Evolutionary conservation across 2,113 vertebrate genomes (phyloP).

Genomic region (Petromus typicus): DNA sequence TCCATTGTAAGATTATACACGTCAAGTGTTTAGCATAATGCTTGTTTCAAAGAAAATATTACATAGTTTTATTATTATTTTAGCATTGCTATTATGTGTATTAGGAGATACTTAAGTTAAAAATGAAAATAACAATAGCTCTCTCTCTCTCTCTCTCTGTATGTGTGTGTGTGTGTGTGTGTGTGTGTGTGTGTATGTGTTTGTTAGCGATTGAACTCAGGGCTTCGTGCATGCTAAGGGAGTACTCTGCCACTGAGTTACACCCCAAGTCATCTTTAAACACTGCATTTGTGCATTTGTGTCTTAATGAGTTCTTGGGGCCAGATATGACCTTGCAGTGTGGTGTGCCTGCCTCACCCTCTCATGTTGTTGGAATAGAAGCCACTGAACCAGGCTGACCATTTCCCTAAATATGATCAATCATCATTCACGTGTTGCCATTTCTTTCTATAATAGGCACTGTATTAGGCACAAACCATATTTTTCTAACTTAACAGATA

Average conservation of each 20-base stretch:
- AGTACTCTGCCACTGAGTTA: not conserved
- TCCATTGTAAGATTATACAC: not conserved
- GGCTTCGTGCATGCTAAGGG: not conserved
- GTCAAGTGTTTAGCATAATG: not conserved
- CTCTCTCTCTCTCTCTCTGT: too few species aligned
- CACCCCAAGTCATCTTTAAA: not conserved
- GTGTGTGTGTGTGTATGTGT: too few species aligned
- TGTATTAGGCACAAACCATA: not conserved
- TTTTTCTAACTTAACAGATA: not conserved
- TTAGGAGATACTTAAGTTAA: not conserved
- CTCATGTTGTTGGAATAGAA: not conserved
- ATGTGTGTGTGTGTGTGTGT: not conserved
- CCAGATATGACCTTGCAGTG: not conserved
- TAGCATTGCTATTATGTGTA: not conserved
- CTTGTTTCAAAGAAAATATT: not conserved
- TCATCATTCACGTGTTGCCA: not conserved
- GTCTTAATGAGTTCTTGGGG: not conserved
- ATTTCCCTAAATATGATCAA: not conserved
- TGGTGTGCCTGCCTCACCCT: not conserved
- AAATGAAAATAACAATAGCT: not conserved
- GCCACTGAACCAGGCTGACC: not conserved
- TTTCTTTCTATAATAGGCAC: not conserved
- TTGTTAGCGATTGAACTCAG: not conserved
- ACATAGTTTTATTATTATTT: not conserved
- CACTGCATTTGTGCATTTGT: not conserved